A percentile compares a stretch with the other conserved stretches of the same genome.
phyloP scores from a whole-genome alignment of 1,140 invertebrate genomes.

The Argopecten irradians region DNA sequence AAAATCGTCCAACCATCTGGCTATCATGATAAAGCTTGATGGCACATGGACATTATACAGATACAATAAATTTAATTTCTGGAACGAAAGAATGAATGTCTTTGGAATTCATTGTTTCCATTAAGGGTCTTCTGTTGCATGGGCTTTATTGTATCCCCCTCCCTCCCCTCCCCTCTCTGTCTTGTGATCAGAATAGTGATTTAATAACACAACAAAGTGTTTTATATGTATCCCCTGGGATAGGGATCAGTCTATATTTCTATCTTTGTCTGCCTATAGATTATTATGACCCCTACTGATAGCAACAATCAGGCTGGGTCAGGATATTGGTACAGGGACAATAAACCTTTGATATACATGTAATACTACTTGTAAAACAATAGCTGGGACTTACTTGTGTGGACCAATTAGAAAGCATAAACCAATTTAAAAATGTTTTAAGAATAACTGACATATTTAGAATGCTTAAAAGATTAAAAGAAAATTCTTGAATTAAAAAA shows the following conservation, averaged over 20 bases:
- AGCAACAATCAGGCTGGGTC: background rate
- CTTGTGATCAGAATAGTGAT: background rate
- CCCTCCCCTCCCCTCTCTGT: too few species aligned
- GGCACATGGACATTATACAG: background rate
- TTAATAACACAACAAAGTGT: background rate
- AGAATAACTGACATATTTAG: too few species aligned
- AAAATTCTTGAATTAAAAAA: too few species aligned
- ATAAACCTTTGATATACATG: too few species aligned
- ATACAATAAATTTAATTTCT: slow-evolving; percentile 19
- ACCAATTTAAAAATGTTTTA: too few species aligned
- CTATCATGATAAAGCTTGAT: background rate
- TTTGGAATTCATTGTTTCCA: background rate
- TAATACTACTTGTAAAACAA: too few species aligned
- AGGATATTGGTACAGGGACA: background rate
- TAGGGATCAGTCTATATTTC: background rate
- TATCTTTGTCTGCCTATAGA: background rate
- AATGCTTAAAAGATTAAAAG: too few species aligned
- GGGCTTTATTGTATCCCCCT: background rate
- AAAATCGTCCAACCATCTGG: slow-evolving; percentile 1
- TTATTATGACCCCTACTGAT: background rate
- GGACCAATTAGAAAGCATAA: too few species aligned
- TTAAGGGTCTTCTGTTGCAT: slow-evolving; percentile 13
- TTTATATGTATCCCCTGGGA: background rate
- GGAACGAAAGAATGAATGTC: background rate
- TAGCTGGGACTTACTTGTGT: too few species aligned